Conservation (phyloP, 2,797 vertebrate genomes). For the Gallirallus australis region DNA sequence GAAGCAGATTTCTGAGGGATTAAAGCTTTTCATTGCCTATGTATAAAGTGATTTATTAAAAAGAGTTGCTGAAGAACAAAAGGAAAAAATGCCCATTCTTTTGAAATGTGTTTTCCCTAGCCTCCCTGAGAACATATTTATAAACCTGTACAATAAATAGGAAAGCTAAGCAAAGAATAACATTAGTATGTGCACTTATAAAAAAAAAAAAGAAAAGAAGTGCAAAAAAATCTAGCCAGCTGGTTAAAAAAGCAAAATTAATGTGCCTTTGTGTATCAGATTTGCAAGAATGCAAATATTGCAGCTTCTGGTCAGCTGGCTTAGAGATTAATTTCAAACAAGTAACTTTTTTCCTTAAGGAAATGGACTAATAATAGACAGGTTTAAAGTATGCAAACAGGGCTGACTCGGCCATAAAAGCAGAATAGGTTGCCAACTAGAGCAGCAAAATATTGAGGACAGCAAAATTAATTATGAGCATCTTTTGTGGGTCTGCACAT, state of each 20-base stretch:
- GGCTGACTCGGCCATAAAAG: slow-evolving; percentile 60
- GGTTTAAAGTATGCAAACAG: slow-evolving; percentile 42
- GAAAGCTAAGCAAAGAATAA: slow-evolving; percentile 65
- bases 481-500: background rate
- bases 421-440: slow-evolving; percentile 56
- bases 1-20: background rate
- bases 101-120: background rate
- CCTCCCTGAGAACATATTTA: background rate
- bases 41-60: slow-evolving; percentile 22
- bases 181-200: slow-evolving; percentile 29
- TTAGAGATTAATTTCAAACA: slow-evolving; percentile 77
- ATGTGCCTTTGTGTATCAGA: slow-evolving; percentile 75
- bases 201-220: slow-evolving; percentile 47
- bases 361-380: slow-evolving; percentile 64
- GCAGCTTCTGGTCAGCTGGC: slow-evolving; percentile 68
- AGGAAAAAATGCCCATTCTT: background rate
- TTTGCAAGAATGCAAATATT: slow-evolving; percentile 78
- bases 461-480: slow-evolving; percentile 43
- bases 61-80: slow-evolving; percentile 6
- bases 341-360: slow-evolving; percentile 64
- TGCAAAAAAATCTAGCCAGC: slow-evolving; percentile 66
- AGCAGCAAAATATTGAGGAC: slow-evolving; percentile 53
- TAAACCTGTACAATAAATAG: background rate
- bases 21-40: background rate
- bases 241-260: slow-evolving; percentile 73